phyloP scores from a whole-genome alignment of 1,140 invertebrate genomes.

The Atta texana region DNA sequence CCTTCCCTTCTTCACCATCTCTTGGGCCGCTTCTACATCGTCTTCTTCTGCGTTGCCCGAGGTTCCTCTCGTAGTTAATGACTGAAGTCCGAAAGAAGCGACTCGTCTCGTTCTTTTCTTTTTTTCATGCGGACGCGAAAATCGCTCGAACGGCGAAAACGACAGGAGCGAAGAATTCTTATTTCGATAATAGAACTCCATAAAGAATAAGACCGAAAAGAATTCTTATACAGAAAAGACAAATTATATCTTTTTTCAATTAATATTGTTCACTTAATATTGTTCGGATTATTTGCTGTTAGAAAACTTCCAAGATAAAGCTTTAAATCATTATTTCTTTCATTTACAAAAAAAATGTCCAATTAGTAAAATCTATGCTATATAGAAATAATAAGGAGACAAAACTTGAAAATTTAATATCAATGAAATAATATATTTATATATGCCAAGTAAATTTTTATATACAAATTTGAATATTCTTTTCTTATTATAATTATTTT shows the following conservation, averaged over 20 bases:
- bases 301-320: background rate
- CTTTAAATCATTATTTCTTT: background rate
- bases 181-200: background rate
- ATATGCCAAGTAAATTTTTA: background rate
- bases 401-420: background rate
- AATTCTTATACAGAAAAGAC: background rate
- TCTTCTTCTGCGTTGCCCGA: slow-evolving; percentile 46
- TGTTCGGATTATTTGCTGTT: background rate
- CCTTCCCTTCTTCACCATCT: slow-evolving; percentile 28
- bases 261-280: too few species aligned
- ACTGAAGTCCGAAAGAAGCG: slow-evolving; percentile 56
- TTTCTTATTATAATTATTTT: background rate
- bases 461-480: background rate
- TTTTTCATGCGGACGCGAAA: slow-evolving; percentile 71
- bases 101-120: slow-evolving; percentile 64
- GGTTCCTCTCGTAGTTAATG: slow-evolving; percentile 67
- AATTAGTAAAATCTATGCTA: background rate
- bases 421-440: background rate
- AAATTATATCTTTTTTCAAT: too few species aligned
- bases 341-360: background rate
- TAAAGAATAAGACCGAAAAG: background rate
- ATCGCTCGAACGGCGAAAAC: slow-evolving; percentile 62
- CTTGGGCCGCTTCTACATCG: slow-evolving; percentile 18
- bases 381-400: background rate
- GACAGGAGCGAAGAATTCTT: slow-evolving; percentile 19